Base-by-base conservation (phyloP, 2,113 vertebrate species). In the Paramisgurnus dabryanus region DNA sequence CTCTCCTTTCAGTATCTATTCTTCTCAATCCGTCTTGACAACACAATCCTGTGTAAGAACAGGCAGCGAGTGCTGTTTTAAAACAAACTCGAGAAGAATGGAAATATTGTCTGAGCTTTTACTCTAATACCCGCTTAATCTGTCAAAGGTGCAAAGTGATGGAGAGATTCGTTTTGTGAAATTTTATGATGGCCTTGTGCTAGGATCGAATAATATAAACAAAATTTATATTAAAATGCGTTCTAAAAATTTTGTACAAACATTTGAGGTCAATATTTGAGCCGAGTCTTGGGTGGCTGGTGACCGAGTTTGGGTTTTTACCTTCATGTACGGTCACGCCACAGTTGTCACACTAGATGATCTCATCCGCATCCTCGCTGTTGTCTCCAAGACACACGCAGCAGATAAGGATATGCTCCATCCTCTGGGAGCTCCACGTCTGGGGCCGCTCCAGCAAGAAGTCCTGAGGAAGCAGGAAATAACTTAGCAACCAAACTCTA, bases 311-410 rank as follows among this genome's bases (percentile, higher is more conserved):
- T 79, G 47, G 2, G 85, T 53, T 76, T 87, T 93, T 94, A 99
- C 98, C 98, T 97, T 99, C 98, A 34, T 99, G 98, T 68, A 99
- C 98, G 4, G 97, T 99, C 87, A 99, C 97, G 60, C 97, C 98
- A 86, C 98, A 99, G 90, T 99, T 99, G 93, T 99, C 98, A 91
- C 98, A 99, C 86, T 99, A 97, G 90, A 99, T 98, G 90, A 99
- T 99, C 92, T 99, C 98, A 89, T 99, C 97, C 41, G 97, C 95
- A 72, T 99, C 98, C 90, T 98, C 98, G 7, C 98, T 99, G 89
- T 98, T 99, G 93, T 99, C 97, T 82, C 98, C 98, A 83, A 99
- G 92, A 91, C 98, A 99, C 87, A 99, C 98, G 49, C 96, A 98
- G 93, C 98, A 99, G 90, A 99, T 99, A 89, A 99, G 92, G 89